Evolutionary conservation across 64 coral and sea anemone species (phyloP), one percentile per base, ranked within the genome.

Genomic region (Porites australiensis): DNA sequence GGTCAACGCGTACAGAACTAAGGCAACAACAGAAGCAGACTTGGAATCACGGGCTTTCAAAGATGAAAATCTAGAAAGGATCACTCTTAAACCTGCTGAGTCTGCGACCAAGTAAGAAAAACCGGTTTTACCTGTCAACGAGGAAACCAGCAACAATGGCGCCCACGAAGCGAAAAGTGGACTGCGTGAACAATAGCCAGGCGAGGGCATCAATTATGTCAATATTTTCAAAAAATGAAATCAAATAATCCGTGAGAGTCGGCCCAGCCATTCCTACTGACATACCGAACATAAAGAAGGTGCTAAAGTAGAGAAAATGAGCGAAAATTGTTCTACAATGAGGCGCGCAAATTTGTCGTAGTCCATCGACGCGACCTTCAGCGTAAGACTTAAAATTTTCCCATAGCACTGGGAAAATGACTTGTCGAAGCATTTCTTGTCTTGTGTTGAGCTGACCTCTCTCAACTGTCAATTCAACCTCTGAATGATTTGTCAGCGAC

Each of bases 231-330:
- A 98, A 98, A 87, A 82, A 98, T 2, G 79, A 95, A 43, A 95
- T 72, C 53, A 98, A 58, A 67, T 91, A 92, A 87, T 98, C 93
- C 19, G 90, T 90, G 14, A 98, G 79, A 5, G 96, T 95, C 13
- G 96, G 96, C 15, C 96, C 96, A 0, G 93, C 93, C 85, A 98
- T 89, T 13, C 96, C 89, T 3, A 98, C 93, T 2, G 96, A 88
- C 96, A 98, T 98, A 2, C 96, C 96, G 65, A 98, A 98, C 77
- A 98, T 46, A 19, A 95, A 95, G 71, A 98, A 98, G 11, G 96
- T 98, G 44, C 45, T 69, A 50, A 98, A 98, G 19, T 98, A 98
- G 4, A 88, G 55, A 43, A 93, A 91, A 61, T 95, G 93, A 55
- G 88, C 93, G 50, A 87, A 63, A 9, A 72, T 58, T 2, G 81